These are phyloP conservation scores for Eilema sororculum DNA, from an alignment of 2,888 invertebrate species.

Conservation along the genomic window DNA sequence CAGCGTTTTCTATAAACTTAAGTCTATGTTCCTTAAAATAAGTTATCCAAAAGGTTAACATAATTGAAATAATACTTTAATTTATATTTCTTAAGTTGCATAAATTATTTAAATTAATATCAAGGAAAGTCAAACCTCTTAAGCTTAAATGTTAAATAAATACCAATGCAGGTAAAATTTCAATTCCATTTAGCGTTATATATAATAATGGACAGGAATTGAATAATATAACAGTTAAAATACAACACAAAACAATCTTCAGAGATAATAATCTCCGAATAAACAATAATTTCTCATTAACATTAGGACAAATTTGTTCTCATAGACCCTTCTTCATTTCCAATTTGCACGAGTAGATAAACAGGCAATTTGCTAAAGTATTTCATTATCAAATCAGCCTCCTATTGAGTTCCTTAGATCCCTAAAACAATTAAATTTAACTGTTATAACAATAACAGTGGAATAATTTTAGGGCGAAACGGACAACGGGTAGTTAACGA, in stretches of 20 bases:
- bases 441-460: conserved; percentile 52
- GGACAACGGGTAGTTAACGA: conserved; percentile 44
- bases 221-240: not conserved
- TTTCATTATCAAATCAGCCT: conserved; percentile 45
- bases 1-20: no score
- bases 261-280: conserved; percentile 11
- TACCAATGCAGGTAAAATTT: not conserved
- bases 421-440: conserved; percentile 53
- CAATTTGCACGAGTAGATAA: conserved; percentile 34
- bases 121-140: not conserved
- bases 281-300: conserved; percentile 19
- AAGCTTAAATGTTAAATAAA: not conserved
- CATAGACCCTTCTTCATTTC: conserved; percentile 15
- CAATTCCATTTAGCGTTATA: not conserved
- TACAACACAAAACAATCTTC: conserved; percentile 9
- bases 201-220: not conserved
- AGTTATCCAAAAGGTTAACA: not conserved
- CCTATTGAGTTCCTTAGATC: conserved; percentile 34
- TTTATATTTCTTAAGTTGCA: not conserved
- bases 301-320: conserved; percentile 12
- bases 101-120: not conserved
- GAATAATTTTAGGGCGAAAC: conserved; percentile 57
- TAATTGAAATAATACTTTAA: not conserved
- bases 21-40: no score
- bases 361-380: conserved; percentile 25